phyloP scores from a whole-genome alignment of 2,888 invertebrate genomes.

The Chesias legatella region DNA sequence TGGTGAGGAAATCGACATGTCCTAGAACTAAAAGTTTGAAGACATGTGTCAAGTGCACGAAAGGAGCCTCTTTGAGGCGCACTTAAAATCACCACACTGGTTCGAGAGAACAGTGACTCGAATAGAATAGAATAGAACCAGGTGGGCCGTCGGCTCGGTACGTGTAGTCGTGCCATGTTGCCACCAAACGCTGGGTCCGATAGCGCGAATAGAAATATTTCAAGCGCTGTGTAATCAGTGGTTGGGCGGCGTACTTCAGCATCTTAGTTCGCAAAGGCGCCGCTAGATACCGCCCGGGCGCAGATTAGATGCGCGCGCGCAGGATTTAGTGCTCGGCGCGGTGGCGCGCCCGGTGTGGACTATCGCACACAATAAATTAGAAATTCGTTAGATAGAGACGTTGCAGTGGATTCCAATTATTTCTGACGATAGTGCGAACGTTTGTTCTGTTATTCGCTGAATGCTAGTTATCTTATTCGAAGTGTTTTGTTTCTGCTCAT shows the following conservation, averaged over 20 bases:
- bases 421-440: slow-evolving; percentile 34
- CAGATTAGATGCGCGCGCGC: slow-evolving; percentile 70
- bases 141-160: no score
- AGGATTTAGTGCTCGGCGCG: slow-evolving; percentile 72
- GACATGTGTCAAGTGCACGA: no score
- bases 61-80: no score
- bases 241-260: slow-evolving; percentile 56
- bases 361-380: slow-evolving; percentile 77
- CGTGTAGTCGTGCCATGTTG: slow-evolving; percentile 13
- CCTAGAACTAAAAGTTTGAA: no score
- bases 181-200: slow-evolving; percentile 28
- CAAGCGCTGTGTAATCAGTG: slow-evolving; percentile 30
- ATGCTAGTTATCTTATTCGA: slow-evolving; percentile 16
- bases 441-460: slow-evolving; percentile 26
- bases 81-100: no score
- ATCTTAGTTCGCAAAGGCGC: slow-evolving; percentile 71
- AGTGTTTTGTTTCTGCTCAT: neutral
- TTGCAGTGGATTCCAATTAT: slow-evolving; percentile 69
- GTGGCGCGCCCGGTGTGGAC: no score
- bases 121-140: no score
- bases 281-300: slow-evolving; percentile 66
- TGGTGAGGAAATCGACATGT: no score
- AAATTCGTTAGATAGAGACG: slow-evolving; percentile 79
- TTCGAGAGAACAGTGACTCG: no score
- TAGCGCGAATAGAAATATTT: slow-evolving; percentile 61